Evolutionary conservation across 2,113 vertebrate genomes (phyloP), one percentile per base, ranked within the genome.

Genomic region (Mionectes macconnelli): DNA sequence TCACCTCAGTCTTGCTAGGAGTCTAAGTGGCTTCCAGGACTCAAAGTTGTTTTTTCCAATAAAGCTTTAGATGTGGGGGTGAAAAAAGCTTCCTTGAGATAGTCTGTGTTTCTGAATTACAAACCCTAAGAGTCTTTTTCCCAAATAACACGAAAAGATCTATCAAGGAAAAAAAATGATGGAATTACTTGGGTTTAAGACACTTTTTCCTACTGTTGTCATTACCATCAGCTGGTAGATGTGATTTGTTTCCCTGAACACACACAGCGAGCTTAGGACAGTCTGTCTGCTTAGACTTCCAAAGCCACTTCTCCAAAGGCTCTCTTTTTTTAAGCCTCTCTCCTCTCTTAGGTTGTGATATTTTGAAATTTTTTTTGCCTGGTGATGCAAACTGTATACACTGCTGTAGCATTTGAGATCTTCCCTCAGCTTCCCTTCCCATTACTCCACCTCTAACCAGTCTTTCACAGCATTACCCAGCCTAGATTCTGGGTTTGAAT

Each of bases 371-470:
- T 28, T 44, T 74, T 84, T 67, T 27, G 19, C 31, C n/a, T 66
- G 0, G 42, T 62, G 18, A 59, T 84, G 53, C 53, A 78, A 81
- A 73, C 33, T 3, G 1, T 56, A n/a, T 9, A 11, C 22, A 25
- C 18, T 57, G 39, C 42, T 70, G 47, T n/a, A 44, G 16, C 0
- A 0, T 35, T 78, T 0, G 0, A 27, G n/a, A 57, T 21, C 62
- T 53, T 81, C 33, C 47, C 24, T 31, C 42, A 67, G 27, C 20
- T 42, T 55, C 12, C 27, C 17, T 7, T 83, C 75, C 44, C 28
- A 35, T n/a, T 33, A 7, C 18, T 75, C 6, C 12, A 22, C 40
- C 37, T 78, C 52, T 57, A 17, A 37, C 28, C 28, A 76, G n/a
- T 55, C 31, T 91, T 37, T 50, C 57, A 56, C 37, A 44, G 14